Evolutionary conservation across 2,888 invertebrate species (phyloP).

Genomic region (Macroteleia sp.): DNA sequence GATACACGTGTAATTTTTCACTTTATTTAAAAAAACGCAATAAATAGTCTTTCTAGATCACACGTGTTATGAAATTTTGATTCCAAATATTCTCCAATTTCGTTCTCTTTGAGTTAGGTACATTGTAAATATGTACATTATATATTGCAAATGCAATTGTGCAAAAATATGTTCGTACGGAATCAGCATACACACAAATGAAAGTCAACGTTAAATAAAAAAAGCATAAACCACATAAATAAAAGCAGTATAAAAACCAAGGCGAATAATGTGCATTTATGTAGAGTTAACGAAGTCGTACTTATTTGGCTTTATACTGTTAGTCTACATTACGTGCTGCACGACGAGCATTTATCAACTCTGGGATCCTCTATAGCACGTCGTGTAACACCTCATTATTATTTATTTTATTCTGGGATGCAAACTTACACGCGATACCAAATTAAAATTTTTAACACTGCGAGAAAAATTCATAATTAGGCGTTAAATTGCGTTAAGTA

Average conservation of each 20-base stretch:
- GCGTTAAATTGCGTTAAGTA: too few relatives aligned
- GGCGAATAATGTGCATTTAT: slow-evolving; percentile 52
- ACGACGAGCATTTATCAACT: slow-evolving; percentile 40
- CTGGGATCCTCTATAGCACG: slow-evolving; percentile 27
- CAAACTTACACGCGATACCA: slow-evolving; percentile 13
- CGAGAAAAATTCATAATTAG: slow-evolving; percentile 16
- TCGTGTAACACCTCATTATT: slow-evolving; percentile 43
- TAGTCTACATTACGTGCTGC: slow-evolving; percentile 63
- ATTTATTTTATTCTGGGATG: slow-evolving; percentile 42
- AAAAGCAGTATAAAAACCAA: slow-evolving; percentile 32
- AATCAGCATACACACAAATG: slow-evolving; percentile 26
- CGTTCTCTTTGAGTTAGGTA: background rate
- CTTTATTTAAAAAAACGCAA: too few relatives aligned
- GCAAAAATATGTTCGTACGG: slow-evolving; percentile 25
- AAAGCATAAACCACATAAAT: slow-evolving; percentile 25
- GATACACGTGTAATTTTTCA: too few relatives aligned
- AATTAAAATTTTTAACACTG: slow-evolving; percentile 23
- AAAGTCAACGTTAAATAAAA: slow-evolving; percentile 12
- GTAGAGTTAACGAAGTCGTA: slow-evolving; percentile 67
- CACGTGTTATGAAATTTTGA: background rate
- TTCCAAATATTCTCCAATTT: background rate
- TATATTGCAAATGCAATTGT: slow-evolving; percentile 8
- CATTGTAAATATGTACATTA: background rate
- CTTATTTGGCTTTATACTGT: slow-evolving; percentile 71
- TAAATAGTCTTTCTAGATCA: too few relatives aligned